Conservation (phyloP, 2,113 vertebrate species). For the Phainopepla nitens region DNA sequence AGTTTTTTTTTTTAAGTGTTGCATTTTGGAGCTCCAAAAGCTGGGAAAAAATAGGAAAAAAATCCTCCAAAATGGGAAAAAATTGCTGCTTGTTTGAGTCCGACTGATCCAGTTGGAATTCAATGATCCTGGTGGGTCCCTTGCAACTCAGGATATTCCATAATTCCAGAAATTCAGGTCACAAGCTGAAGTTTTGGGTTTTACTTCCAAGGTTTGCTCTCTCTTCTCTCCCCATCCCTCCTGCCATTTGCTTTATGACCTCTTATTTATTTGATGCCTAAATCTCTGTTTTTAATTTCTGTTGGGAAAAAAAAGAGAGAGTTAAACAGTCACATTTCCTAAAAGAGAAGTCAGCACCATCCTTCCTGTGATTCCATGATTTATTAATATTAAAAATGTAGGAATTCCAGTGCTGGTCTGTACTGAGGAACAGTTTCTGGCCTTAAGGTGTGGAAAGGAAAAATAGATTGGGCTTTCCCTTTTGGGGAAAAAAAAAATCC, state of each 20-base stretch:
- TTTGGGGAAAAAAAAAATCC: neutral
- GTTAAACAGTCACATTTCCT: neutral
- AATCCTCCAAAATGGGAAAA: neutral
- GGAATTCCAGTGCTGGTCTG: neutral
- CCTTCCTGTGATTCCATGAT: neutral
- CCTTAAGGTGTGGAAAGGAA: no score
- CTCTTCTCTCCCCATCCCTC: neutral
- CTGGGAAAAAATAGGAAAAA: neutral
- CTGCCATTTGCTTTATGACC: neutral
- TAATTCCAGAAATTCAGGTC: neutral
- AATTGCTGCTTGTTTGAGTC: neutral
- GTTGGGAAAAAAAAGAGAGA: neutral
- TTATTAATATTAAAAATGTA: neutral
- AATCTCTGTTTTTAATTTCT: neutral
- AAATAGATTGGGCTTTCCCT: neutral
- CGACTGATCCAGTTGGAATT: neutral
- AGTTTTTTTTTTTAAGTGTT: fast-evolving
- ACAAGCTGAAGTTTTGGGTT: neutral
- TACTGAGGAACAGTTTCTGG: neutral
- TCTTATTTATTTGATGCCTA: neutral
- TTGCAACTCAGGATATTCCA: neutral
- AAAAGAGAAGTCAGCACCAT: neutral
- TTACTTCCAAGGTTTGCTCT: neutral
- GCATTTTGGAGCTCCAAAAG: neutral
- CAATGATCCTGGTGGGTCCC: neutral